These are phyloP conservation scores for Percopsis transmontana DNA, from an alignment of 2,113 vertebrate species.

Conservation along the genomic window DNA sequence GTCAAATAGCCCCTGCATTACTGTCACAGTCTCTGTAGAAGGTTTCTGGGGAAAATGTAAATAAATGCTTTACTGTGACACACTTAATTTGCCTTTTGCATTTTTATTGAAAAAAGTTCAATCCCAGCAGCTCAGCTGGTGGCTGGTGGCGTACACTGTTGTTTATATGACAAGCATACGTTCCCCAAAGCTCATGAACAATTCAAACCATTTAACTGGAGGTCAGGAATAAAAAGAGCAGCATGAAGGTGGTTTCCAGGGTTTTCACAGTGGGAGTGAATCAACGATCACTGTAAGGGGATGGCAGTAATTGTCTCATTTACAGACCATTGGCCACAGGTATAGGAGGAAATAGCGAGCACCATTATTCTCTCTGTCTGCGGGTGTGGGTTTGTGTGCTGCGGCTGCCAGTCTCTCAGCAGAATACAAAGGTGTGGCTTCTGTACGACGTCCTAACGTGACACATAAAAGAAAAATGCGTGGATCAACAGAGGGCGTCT, in stretches of 20 bases:
- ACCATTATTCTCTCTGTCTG: conserved; percentile 56
- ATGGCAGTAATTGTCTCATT: conserved; percentile 78
- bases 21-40: too few relatives aligned
- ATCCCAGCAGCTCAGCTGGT: neutral
- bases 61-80: too few relatives aligned
- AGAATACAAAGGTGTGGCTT: conserved; percentile 91
- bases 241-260: conserved; percentile 50
- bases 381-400: conserved; percentile 74
- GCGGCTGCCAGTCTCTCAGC: conserved; percentile 57
- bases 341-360: conserved; percentile 69
- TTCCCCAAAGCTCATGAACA: conserved; percentile 34
- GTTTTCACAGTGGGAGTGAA: conserved; percentile 50
- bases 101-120: neutral
- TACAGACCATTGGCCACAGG: conserved; percentile 74
- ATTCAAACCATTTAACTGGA: conserved; percentile 51
- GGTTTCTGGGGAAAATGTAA: too few relatives aligned
- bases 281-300: conserved; percentile 59
- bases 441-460: conserved; percentile 84
- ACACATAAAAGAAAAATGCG: conserved; percentile 92
- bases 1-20: too few relatives aligned
- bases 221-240: conserved; percentile 38
- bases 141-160: conserved; percentile 19
- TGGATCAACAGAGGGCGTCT: conserved; percentile 93
- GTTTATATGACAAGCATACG: conserved; percentile 25
- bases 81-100: too few relatives aligned